Evolutionary conservation across 2,888 invertebrate species (phyloP), one percentile per base, ranked within the genome.

Genomic region (Drosophila eohydei): DNA sequence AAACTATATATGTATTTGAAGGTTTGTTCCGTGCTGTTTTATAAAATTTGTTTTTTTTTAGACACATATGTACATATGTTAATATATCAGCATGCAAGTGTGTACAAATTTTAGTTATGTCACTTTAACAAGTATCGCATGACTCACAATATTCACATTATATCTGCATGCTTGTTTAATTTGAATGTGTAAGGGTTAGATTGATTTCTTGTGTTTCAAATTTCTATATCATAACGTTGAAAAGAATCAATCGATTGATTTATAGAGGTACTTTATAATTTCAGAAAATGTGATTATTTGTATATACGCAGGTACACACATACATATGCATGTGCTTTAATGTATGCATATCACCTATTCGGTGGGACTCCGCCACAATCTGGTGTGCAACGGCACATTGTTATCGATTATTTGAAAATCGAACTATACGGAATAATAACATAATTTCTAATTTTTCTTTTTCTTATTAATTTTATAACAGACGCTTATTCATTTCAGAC

Each of bases 381-480:
- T 51, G 3, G 2, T 3, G 9, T 58, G 8, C n/a, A 21, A n/a
- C 14, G 7, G 9, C 8, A 16, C 46, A 36, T 54, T 38, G 43
- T 34, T 56, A 71, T 71, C 59, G 72, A 71, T 71, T 64, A 64
- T 71, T 59, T 26, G 11, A 28, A 62, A 44, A 50, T 62, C 44
- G 34, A 16, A 5, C 28, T 30, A 32, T 21, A 6, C 26, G 21
- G 12, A 58, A 5, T 6, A 48, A n/a, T 11, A 16, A 50, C 12
- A 28, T 34, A 30, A 48, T 28, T 28, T 30, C 14, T 41, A 4
- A 14, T 26, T 11, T 6, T 6, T 21, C 8, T n/a, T 9, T 9
- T 32, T 8, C 0, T 2, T 32, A 28, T 38, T 2, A 30, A 26
- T 16, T 51, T 9, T 11, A n/a, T 55, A 50, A 65, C 30, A 28